A percentile compares a stretch with the other conserved stretches of the same genome.
Evolutionary conservation across 2,797 vertebrate genomes (phyloP).

Genomic region (Emydoidea blandingii): DNA sequence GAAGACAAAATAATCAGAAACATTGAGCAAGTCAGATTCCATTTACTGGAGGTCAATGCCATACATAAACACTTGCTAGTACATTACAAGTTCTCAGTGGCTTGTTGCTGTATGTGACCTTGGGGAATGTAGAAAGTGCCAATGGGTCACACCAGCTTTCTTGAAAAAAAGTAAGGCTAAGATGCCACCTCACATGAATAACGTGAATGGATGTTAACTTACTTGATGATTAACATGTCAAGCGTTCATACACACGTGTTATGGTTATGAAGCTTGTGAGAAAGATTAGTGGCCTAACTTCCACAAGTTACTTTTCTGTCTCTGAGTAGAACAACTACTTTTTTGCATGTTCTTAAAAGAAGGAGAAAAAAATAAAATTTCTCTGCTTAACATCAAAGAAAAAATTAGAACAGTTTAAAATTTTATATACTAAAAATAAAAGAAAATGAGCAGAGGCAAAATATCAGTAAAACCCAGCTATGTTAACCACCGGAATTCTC

Average conservation of each 20-base stretch:
- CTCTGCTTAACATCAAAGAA: not conserved
- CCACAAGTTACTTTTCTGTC: not conserved
- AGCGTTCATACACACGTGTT: not conserved
- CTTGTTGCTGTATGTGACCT: not conserved
- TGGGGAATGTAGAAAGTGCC: not conserved
- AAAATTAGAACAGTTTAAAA: constrained; percentile 30
- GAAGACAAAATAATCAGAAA: constrained; percentile 2
- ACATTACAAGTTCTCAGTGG: not conserved
- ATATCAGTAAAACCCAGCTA: not conserved
- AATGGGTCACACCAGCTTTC: not conserved
- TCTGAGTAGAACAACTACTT: not conserved
- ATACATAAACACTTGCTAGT: not conserved
- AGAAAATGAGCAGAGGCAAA: constrained; percentile 28
- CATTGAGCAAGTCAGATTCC: not conserved
- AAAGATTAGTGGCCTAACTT: not conserved
- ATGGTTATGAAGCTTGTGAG: not conserved
- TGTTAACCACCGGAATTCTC: constrained; percentile 59
- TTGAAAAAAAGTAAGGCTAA: not conserved
- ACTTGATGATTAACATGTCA: not conserved
- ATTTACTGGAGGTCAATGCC: constrained; percentile 14
- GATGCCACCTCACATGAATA: not conserved
- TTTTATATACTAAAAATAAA: constrained; percentile 34
- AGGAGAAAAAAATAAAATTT: not conserved
- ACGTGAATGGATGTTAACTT: not conserved
- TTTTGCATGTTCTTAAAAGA: not conserved